Base-by-base conservation (phyloP, 2,113 vertebrate species). In the Osmerus eperlanus region DNA sequence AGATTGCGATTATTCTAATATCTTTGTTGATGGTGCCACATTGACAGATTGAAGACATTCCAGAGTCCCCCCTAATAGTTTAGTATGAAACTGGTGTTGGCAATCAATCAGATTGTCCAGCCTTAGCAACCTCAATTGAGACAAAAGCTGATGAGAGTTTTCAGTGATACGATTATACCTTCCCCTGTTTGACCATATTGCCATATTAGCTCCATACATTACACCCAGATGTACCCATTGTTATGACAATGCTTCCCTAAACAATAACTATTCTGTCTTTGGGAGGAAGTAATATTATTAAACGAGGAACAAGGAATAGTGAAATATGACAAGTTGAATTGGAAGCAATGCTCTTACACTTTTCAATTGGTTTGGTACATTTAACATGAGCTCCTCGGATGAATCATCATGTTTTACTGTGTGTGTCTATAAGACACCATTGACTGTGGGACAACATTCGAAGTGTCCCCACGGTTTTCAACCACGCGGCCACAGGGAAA, bases 81-180 rank as follows among this genome's bases (percentile, higher is more conserved):
- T 52, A 67, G 65, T 77, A 54, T 67, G 14, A 78, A 83, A 60
- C 72, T 72, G 68, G 71, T 65, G 65, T 62, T 71, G 74, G 21
- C 70, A 32, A 73, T 68, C 18, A 15, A 29, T 83, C 77, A 72
- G 55, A 36, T 58, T 66, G 59, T 72, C 82, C 58, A 36, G 67
- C 72, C 47, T 72, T 62, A 68, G 66, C 71, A 58, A 62, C 71
- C 68, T 16, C 55, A 80, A 85, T 72, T 66, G 76, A 79, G 78
- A 80, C 66, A 80, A 73, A 76, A 71, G 9, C 68, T 78, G 16
- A 61, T 68, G n/a, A 19, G 36, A 65, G 59, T 61, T 8, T 54
- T 75, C 73, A 75, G 75, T 74, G 54, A 83, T 83, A 74, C 74
- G 77, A 83, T 86, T 84, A 81, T 81, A 47, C 21, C 67, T 80